A percentile compares a stretch with the other conserved stretches of the same genome.
phyloP scores from a whole-genome alignment of 2,797 vertebrate species.

The Botia almorhae region DNA sequence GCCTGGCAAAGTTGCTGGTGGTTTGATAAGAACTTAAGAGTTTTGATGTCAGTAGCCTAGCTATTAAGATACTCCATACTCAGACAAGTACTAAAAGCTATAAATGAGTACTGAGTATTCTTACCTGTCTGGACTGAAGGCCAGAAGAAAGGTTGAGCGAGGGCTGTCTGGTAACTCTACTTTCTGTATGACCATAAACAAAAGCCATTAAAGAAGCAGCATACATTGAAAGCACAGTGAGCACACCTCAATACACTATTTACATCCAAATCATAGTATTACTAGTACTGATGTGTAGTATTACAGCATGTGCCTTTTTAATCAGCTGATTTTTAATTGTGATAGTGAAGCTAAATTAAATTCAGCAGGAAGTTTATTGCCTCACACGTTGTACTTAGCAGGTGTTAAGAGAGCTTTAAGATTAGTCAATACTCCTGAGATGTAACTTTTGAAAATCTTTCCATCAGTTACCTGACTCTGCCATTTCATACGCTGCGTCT shows the following conservation, averaged over 20 bases:
- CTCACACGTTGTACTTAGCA: no score
- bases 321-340: background rate
- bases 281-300: no score
- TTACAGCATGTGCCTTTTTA: no score
- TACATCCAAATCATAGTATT: background rate
- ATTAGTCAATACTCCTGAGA: background rate
- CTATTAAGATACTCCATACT: background rate
- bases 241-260: background rate
- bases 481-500: slow-evolving; percentile 98
- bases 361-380: no score
- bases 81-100: background rate
- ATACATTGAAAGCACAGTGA: background rate
- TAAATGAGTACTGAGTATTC: slow-evolving; percentile 13
- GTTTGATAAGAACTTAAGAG: no score
- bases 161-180: slow-evolving; percentile 98
- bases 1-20: no score
- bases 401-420: no score
- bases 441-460: background rate
- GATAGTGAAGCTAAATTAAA: background rate
- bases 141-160: slow-evolving; percentile 95
- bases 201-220: background rate
- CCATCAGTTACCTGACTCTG: slow-evolving; percentile 87
- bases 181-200: slow-evolving; percentile 80
- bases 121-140: slow-evolving; percentile 98
- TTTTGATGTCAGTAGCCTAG: no score